Percentiles rank a stretch among this genome's conserved stretches.
phyloP scores from a whole-genome alignment of 2,888 invertebrate species.

The Crossocerus cetratus region DNA sequence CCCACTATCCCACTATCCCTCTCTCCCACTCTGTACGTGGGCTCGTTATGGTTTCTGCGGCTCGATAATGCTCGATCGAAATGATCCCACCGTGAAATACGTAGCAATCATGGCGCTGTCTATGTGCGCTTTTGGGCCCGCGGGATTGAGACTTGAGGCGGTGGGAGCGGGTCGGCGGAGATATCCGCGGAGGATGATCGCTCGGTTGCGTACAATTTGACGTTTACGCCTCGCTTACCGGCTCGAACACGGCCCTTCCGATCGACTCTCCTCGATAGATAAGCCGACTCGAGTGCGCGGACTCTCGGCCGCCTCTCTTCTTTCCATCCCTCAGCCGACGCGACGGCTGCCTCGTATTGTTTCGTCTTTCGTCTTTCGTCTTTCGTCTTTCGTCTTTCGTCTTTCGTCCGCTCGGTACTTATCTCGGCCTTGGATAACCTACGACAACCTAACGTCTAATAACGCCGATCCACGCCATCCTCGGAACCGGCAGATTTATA shows the following conservation, averaged over 20 bases:
- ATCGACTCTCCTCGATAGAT: slow-evolving; percentile 34
- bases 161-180: slow-evolving; percentile 26
- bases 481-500: slow-evolving; percentile 6
- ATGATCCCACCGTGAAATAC: slow-evolving; percentile 67
- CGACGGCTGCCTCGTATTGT: not conserved
- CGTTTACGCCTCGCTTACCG: slow-evolving; percentile 44
- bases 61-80: slow-evolving; percentile 67
- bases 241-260: slow-evolving; percentile 32
- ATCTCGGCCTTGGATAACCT: slow-evolving; percentile 25
- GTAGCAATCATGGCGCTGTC: slow-evolving; percentile 56
- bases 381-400: slow-evolving; percentile 1
- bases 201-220: slow-evolving; percentile 43
- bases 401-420: slow-evolving; percentile 18
- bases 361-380: not conserved
- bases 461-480: slow-evolving; percentile 14
- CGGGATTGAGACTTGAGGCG: slow-evolving; percentile 56
- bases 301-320: not conserved
- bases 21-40: slow-evolving; percentile 50
- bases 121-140: slow-evolving; percentile 26
- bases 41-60: slow-evolving; percentile 66
- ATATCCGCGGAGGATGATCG: slow-evolving; percentile 39
- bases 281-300: slow-evolving; percentile 11
- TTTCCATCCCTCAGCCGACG: not conserved
- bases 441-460: slow-evolving; percentile 30
- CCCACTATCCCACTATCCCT: too few species aligned